Conservation (phyloP, 2,113 vertebrate species). For the Misgurnus anguillicaudatus region DNA sequence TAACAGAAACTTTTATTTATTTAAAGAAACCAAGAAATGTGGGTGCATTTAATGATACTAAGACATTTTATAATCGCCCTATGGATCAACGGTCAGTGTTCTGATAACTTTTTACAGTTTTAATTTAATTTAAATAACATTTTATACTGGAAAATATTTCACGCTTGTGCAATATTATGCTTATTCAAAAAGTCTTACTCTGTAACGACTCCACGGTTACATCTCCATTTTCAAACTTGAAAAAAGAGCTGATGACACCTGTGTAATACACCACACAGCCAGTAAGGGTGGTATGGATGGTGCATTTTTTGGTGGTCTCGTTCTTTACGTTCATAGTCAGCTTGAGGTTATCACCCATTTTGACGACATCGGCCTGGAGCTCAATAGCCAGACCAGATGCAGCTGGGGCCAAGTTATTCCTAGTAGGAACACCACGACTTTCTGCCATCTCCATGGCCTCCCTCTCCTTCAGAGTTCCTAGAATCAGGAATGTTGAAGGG, state of each 20-base stretch:
- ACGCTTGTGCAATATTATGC: too few relatives aligned
- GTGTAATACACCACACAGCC: conserved; percentile 83
- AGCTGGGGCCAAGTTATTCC: conserved; percentile 33
- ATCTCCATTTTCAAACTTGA: conserved; percentile 65
- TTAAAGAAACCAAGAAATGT: too few relatives aligned
- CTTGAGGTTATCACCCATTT: conserved; percentile 74
- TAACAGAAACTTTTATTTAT: background rate
- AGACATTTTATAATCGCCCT: conserved; percentile 1
- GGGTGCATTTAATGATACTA: background rate
- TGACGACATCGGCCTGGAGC: conserved; percentile 65
- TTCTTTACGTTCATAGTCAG: conserved; percentile 80
- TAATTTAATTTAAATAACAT: too few relatives aligned
- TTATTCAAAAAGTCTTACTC: conserved; percentile 33
- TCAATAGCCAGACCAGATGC: conserved; percentile 65
- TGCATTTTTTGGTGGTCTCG: conserved; percentile 54
- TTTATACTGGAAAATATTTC: too few relatives aligned
- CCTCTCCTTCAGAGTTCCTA: conserved; percentile 76
- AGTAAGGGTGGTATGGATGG: conserved; percentile 62
- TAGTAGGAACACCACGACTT: conserved; percentile 68
- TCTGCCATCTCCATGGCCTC: conserved; percentile 74
- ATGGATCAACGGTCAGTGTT: background rate
- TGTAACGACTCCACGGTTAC: conserved; percentile 27
- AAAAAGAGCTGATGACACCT: conserved; percentile 70
- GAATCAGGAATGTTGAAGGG: background rate
- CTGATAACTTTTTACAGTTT: background rate